A percentile compares a stretch with the other conserved stretches of the same genome.
These are phyloP conservation scores for Cheumatopsyche charites DNA, from an alignment of 1,140 invertebrate genomes.

Conservation along the genomic window DNA sequence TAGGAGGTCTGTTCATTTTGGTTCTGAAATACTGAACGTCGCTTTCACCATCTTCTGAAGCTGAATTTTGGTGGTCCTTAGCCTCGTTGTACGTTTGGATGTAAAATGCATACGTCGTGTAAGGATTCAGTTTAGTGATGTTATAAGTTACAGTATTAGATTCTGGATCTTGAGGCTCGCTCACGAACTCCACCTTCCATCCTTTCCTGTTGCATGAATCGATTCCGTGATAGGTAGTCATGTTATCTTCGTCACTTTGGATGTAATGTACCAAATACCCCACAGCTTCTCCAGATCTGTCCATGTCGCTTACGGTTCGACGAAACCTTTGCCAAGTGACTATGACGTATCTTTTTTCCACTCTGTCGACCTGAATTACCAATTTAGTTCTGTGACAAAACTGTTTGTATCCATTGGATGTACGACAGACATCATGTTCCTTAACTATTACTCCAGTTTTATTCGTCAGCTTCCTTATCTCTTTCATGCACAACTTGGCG, in stretches of 20 bases:
- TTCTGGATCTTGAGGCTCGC: constrained; percentile 44
- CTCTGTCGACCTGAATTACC: constrained; percentile 45
- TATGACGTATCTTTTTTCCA: constrained; percentile 50
- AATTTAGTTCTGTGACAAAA: constrained; percentile 66
- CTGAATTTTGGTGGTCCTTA: neutral
- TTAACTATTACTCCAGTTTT: constrained; percentile 54
- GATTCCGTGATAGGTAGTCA: constrained; percentile 72
- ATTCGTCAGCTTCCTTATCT: constrained; percentile 65
- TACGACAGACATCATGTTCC: constrained; percentile 63
- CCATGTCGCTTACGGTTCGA: neutral
- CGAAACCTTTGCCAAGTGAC: constrained; percentile 63
- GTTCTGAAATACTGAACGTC: constrained; percentile 68
- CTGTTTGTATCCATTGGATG: constrained; percentile 74
- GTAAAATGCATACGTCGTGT: constrained; percentile 71
- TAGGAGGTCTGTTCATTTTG: constrained; percentile 63
- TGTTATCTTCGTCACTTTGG: constrained; percentile 68
- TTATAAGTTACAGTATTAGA: constrained; percentile 39
- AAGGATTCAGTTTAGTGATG: constrained; percentile 64
- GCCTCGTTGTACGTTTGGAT: constrained; percentile 63
- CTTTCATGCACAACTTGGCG: constrained; percentile 69
- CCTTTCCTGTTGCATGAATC: constrained; percentile 74
- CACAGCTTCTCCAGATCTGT: constrained; percentile 52
- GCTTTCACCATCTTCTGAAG: constrained; percentile 57
- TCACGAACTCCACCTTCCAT: constrained; percentile 60
- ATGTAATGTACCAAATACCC: constrained; percentile 79